Evolutionary conservation across 1,140 invertebrate species (phyloP), one percentile per base, ranked within the genome.

Genomic region (Aphelenchoides fujianensis): DNA sequence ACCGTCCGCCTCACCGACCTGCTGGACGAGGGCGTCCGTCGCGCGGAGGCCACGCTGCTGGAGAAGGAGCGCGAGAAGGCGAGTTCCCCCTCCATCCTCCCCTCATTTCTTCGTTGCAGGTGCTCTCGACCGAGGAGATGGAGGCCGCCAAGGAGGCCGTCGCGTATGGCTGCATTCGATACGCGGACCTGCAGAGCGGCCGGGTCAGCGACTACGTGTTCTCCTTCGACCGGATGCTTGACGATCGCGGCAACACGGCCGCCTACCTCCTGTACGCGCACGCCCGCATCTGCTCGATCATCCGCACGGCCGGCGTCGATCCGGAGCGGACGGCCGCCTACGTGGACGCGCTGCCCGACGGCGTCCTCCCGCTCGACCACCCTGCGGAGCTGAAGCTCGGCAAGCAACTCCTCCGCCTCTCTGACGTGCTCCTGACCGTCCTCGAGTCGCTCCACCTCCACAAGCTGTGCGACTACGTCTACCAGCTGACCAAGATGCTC

Each of bases 141-240:
- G 89, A 89, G 75, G 85, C 86, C 53, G 95, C 94, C 0, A 90
- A 93, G 84, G 90, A 94, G 87, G 89, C 94, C 0, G 90, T 98
- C 0, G 95, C 96, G 0, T 98, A 96, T 86, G 94, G 96, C 1
- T 99, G 97, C 81, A 97, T 99, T 55, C 98, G 97, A 85, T 99
- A 99, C 85, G 92, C 95, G 2, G 97, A 99, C 88, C 87, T 99
- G 27, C 91, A 90, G 9, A 93, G 98, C 79, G 95, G 96, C 84
- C 88, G 94, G 68, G 90, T 89, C 67, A 91, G 93, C 84, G 95
- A 98, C 84, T 99, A 99, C 83, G 89, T 98, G 5, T 99, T 99
- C 86, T 98, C 95, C 0, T 99, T 98, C 87, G 95, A 99, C 82
- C 95, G 91, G 89, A 99, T 99, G 97, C 87, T 99, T 35, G 95